These are phyloP conservation scores for Vidua macroura DNA, from an alignment of 2,113 vertebrate species.

Conservation along the genomic window DNA sequence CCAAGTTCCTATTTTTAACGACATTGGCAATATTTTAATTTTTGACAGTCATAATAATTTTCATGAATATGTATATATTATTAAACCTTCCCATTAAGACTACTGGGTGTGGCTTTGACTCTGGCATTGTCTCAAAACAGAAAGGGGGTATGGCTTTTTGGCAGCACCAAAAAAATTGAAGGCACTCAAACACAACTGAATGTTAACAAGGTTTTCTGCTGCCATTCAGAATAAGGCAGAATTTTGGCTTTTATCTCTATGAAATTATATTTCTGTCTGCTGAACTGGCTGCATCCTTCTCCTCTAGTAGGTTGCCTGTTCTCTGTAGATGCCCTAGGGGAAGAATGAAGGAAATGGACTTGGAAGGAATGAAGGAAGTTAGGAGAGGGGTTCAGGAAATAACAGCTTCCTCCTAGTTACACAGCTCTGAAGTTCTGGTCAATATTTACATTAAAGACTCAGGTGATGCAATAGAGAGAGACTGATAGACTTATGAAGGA, in stretches of 20 bases:
- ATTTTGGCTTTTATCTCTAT: not conserved
- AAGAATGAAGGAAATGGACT: not conserved
- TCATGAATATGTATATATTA: not conserved
- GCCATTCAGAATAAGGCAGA: constrained; percentile 43
- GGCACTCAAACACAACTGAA: constrained; percentile 19
- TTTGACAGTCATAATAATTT: not conserved
- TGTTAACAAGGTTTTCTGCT: constrained; percentile 47
- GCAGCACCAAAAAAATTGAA: not conserved
- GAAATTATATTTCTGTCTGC: not conserved
- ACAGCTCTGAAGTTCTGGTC: not conserved
- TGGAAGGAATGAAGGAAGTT: not conserved
- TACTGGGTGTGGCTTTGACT: not conserved
- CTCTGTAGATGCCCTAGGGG: not conserved
- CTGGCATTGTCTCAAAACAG: constrained; percentile 15
- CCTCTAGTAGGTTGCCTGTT: not conserved
- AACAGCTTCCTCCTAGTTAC: not conserved
- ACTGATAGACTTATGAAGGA: not conserved
- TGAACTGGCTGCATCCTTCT: not conserved
- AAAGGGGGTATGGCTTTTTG: not conserved
- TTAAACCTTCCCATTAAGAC: not conserved
- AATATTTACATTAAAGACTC: not conserved
- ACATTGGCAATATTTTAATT: rapidly evolving
- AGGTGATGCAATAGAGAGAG: not conserved
- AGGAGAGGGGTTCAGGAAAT: not conserved
- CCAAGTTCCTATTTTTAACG: not conserved